These are phyloP conservation scores for Delphinus delphis DNA, from an alignment of 2,113 vertebrate genomes.

Conservation along the genomic window DNA sequence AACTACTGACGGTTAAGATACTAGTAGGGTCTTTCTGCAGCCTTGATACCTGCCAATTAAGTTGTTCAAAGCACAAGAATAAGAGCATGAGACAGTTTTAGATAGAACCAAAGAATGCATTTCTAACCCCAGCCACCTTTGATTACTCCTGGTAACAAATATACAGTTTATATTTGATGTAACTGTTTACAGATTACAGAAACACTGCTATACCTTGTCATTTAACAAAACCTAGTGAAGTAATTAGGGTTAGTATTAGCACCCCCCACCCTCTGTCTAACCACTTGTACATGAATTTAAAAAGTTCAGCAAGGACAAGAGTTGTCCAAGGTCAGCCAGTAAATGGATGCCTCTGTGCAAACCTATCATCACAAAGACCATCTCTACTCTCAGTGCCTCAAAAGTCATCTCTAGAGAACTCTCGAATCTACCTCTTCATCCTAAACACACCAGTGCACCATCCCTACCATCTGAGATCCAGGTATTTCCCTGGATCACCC, in stretches of 20 bases:
- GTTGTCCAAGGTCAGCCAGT: neutral
- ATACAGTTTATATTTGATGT: neutral
- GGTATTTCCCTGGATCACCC: neutral
- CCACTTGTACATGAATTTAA: neutral
- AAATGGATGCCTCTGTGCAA: conserved; percentile 6
- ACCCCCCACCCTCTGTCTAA: neutral
- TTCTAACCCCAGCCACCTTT: conserved; percentile 7
- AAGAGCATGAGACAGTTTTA: neutral
- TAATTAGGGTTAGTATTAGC: neutral
- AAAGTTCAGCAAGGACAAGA: neutral
- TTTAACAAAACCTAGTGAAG: neutral
- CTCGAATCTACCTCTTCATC: neutral
- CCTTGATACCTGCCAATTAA: neutral
- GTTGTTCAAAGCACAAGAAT: neutral
- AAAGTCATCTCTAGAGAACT: neutral
- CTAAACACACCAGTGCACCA: neutral
- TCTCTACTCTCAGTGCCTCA: neutral
- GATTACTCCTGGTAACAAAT: neutral
- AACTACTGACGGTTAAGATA: neutral
- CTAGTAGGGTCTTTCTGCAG: neutral
- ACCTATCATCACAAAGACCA: neutral
- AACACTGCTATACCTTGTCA: neutral
- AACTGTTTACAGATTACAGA: conserved; percentile 33
- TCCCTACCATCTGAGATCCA: neutral
- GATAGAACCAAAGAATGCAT: conserved; percentile 23